These are phyloP conservation scores for Geophilus truncorum DNA, from an alignment of 2,888 invertebrate genomes.

Conservation along the genomic window DNA sequence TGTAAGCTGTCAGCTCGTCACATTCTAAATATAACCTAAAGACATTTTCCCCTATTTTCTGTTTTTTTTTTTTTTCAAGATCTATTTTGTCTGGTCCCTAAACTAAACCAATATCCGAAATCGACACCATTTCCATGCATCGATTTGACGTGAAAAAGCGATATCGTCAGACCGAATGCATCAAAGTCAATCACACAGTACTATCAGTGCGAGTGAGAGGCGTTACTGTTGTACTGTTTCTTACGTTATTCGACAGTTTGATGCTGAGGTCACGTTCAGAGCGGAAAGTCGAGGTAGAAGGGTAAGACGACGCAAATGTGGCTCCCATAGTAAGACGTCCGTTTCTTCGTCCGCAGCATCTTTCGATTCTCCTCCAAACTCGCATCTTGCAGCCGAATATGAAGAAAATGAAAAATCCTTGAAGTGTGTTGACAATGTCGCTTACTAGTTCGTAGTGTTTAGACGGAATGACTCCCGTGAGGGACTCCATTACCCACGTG, in stretches of 20 bases:
- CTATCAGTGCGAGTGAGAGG: not conserved
- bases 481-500: constrained; percentile 32
- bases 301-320: not conserved
- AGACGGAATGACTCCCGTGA: not conserved
- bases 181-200: too few relatives aligned
- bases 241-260: not conserved
- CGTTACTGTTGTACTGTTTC: not conserved
- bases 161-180: too few relatives aligned
- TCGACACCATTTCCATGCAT: not conserved
- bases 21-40: not conserved
- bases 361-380: not conserved
- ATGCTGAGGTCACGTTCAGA: not conserved
- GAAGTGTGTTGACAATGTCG: constrained; percentile 33
- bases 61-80: too few relatives aligned
- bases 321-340: not conserved
- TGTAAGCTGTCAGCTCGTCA: not conserved
- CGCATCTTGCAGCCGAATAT: constrained; percentile 33
- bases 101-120: too few relatives aligned
- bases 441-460: not conserved
- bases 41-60: too few relatives aligned
- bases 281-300: not conserved
- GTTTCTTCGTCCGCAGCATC: not conserved
- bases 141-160: not conserved
- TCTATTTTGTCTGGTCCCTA: too few relatives aligned
- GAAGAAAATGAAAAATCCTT: constrained; percentile 34